These are phyloP conservation scores for Coryphaenoides rupestris DNA, from an alignment of 2,113 vertebrate species.

Conservation along the genomic window DNA sequence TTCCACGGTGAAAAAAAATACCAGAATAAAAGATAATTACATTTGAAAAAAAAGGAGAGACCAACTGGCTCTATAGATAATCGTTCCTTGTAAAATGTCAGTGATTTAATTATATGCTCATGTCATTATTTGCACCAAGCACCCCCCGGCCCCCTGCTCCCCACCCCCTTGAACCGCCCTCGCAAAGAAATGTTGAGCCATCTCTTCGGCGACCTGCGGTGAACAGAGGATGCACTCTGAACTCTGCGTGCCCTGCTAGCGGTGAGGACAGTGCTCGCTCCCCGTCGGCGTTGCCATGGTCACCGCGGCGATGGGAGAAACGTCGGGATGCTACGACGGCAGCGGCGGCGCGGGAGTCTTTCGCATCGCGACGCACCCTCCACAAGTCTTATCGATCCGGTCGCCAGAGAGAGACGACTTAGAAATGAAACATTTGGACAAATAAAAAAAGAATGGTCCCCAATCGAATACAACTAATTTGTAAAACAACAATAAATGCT, in stretches of 20 bases:
- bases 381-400: slow-evolving; percentile 49
- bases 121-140: slow-evolving; percentile 50
- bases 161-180: slow-evolving; percentile 27
- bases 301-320: slow-evolving; percentile 33
- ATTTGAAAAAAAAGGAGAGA: not conserved
- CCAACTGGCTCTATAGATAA: slow-evolving; percentile 28
- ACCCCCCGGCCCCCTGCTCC: too few relatives aligned
- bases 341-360: too few relatives aligned
- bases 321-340: not conserved
- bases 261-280: slow-evolving; percentile 61
- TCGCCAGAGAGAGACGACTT: too few relatives aligned
- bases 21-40: slow-evolving; percentile 16
- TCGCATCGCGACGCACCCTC: too few relatives aligned
- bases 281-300: slow-evolving; percentile 37
- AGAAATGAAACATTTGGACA: too few relatives aligned
- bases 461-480: too few relatives aligned
- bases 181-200: slow-evolving; percentile 36
- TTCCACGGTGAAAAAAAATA: slow-evolving; percentile 13
- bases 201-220: slow-evolving; percentile 52
- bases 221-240: slow-evolving; percentile 73
- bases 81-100: slow-evolving; percentile 41
- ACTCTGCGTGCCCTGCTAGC: slow-evolving; percentile 68
- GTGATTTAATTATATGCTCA: slow-evolving; percentile 55
- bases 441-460: too few relatives aligned
- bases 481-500: slow-evolving; percentile 2